Percentiles rank a stretch among this genome's conserved stretches.
phyloP scores from a whole-genome alignment of 2,888 invertebrate species.

The Osmoderma eremita region DNA sequence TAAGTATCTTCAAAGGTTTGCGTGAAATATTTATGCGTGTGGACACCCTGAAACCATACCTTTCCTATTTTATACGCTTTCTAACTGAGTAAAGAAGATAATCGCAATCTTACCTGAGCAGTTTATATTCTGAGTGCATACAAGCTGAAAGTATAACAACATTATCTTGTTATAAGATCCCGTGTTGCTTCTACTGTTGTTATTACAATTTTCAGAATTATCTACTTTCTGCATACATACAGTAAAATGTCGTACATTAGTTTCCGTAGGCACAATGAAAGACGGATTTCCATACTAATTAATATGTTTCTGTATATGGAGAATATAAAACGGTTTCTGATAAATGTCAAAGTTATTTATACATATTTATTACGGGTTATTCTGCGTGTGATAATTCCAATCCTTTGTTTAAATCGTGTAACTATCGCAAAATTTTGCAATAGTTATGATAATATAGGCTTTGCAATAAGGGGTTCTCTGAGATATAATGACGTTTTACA shows the following conservation, averaged over 20 bases:
- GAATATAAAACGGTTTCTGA: not conserved
- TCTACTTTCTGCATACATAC: not conserved
- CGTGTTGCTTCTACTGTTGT: not conserved
- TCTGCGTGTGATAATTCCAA: not conserved
- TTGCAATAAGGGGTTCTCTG: too few relatives aligned
- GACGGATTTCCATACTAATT: not conserved
- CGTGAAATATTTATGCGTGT: too few relatives aligned
- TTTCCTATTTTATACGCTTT: slow-evolving; percentile 7
- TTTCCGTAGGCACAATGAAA: not conserved
- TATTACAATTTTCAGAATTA: not conserved
- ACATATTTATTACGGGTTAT: not conserved
- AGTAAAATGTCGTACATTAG: too few relatives aligned
- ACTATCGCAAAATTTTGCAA: not conserved
- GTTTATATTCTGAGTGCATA: slow-evolving; percentile 4
- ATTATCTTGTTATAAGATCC: not conserved
- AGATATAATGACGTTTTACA: too few relatives aligned
- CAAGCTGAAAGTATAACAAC: slow-evolving; percentile 3
- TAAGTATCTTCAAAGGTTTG: too few relatives aligned
- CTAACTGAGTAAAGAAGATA: slow-evolving; percentile 5
- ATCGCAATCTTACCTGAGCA: slow-evolving; percentile 1
- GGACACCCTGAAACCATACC: too few relatives aligned
- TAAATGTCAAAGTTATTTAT: slow-evolving; percentile 5
- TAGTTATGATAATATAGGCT: too few relatives aligned
- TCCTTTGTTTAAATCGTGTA: not conserved
- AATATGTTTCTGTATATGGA: not conserved